These are phyloP conservation scores for Edolisoma coerulescens DNA, from an alignment of 2,113 vertebrate genomes.

Conservation along the genomic window DNA sequence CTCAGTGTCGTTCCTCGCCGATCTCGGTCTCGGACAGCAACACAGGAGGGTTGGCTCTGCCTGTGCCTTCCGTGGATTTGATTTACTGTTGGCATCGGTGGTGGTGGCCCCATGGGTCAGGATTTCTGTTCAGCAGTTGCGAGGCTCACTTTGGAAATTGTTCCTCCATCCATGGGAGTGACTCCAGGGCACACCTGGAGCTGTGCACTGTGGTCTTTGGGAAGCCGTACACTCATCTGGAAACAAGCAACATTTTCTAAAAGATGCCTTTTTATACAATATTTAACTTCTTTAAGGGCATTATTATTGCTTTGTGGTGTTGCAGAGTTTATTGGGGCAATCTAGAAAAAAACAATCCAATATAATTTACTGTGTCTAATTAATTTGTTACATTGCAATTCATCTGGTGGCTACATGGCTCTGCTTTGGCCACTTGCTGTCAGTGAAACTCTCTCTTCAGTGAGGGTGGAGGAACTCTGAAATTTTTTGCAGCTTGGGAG, in stretches of 20 bases:
- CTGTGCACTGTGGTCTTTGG: background rate
- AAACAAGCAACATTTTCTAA: rapidly evolving
- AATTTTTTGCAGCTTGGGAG: background rate
- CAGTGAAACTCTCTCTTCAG: background rate
- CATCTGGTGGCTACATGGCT: background rate
- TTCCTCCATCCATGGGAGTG: background rate
- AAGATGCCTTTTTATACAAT: background rate
- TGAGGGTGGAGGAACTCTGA: background rate
- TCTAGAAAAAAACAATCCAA: background rate
- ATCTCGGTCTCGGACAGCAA: too few relatives aligned
- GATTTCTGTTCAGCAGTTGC: background rate
- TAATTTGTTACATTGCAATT: background rate
- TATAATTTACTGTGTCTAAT: background rate
- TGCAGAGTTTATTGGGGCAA: background rate
- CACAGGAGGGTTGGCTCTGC: background rate
- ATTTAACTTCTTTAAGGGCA: background rate
- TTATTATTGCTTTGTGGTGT: background rate
- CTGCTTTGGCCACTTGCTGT: background rate
- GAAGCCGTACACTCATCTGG: background rate
- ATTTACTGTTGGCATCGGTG: background rate
- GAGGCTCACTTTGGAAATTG: background rate
- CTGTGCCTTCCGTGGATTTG: background rate
- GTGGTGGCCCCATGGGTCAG: background rate
- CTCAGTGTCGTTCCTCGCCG: too few relatives aligned
- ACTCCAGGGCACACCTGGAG: background rate